A percentile compares a stretch with the other conserved stretches of the same genome.
These are phyloP conservation scores for Chamaedrilus cognettii DNA, from an alignment of 2,888 invertebrate species.

Conservation along the genomic window DNA sequence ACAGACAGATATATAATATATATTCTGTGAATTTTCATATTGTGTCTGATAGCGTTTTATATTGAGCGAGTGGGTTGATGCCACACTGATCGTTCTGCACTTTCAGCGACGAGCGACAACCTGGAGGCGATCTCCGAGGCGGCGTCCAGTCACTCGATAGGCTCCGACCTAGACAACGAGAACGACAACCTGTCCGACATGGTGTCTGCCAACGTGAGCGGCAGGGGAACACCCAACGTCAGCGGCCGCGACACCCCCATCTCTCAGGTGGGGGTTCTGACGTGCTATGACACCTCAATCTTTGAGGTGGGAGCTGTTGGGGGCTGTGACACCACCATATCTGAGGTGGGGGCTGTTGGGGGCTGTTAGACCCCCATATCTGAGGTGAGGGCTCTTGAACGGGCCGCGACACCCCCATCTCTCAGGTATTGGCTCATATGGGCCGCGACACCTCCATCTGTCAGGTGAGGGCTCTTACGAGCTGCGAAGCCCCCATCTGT, in stretches of 20 bases:
- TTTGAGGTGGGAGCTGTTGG: neutral
- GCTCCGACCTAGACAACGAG: slow-evolving; percentile 74
- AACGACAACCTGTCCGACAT: slow-evolving; percentile 91
- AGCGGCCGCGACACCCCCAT: slow-evolving; percentile 85
- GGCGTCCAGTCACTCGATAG: slow-evolving; percentile 92
- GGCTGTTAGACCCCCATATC: neutral
- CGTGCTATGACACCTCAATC: neutral
- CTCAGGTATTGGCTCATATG: no score
- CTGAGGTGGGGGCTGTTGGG: neutral
- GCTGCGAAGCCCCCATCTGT: no score
- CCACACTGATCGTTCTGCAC: neutral
- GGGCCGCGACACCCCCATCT: neutral
- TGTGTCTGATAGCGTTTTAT: neutral
- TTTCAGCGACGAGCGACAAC: slow-evolving; percentile 76
- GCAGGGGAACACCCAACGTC: slow-evolving; percentile 63
- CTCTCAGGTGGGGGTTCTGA: slow-evolving; percentile 67
- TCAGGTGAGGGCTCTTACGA: no score
- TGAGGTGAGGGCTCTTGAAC: neutral
- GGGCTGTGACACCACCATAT: neutral
- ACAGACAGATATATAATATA: no score
- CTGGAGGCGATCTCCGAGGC: slow-evolving; percentile 94
- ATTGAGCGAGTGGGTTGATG: neutral
- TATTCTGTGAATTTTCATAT: neutral
- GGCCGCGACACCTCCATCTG: no score
- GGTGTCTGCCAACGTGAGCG: slow-evolving; percentile 96